These are phyloP conservation scores for Riparia riparia DNA, from an alignment of 2,113 vertebrate genomes.

Conservation along the genomic window DNA sequence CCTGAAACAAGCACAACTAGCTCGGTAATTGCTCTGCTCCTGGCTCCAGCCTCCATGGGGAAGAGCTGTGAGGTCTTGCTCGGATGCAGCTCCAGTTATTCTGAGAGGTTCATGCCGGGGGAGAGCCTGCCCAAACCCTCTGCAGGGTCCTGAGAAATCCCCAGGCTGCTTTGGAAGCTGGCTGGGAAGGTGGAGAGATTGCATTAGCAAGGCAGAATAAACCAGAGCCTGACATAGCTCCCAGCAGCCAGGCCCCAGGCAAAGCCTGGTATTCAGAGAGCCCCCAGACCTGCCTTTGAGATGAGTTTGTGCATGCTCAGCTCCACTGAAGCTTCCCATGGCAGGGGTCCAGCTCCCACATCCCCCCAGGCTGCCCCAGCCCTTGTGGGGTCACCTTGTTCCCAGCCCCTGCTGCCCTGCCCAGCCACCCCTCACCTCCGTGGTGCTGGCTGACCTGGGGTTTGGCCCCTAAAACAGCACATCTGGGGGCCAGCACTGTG, in stretches of 20 bases:
- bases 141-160: background rate
- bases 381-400: background rate
- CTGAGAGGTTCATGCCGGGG: background rate
- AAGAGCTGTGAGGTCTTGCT: background rate
- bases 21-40: background rate
- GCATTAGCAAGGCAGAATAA: background rate
- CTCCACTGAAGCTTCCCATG: background rate
- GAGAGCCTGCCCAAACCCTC: background rate
- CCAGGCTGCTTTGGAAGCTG: background rate
- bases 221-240: background rate
- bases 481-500: rapidly evolving
- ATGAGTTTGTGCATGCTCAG: background rate
- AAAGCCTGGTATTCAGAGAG: background rate
- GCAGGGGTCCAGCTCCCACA: background rate
- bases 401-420: background rate
- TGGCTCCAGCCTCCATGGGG: background rate
- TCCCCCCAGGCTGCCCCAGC: background rate
- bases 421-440: background rate
- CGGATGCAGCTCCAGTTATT: background rate
- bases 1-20: background rate
- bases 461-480: background rate
- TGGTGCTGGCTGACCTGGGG: background rate
- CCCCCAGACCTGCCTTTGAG: background rate
- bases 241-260: background rate
- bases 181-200: background rate